Conservation (phyloP, 2,797 vertebrate genomes). For the Manis crassicaudata region DNA sequence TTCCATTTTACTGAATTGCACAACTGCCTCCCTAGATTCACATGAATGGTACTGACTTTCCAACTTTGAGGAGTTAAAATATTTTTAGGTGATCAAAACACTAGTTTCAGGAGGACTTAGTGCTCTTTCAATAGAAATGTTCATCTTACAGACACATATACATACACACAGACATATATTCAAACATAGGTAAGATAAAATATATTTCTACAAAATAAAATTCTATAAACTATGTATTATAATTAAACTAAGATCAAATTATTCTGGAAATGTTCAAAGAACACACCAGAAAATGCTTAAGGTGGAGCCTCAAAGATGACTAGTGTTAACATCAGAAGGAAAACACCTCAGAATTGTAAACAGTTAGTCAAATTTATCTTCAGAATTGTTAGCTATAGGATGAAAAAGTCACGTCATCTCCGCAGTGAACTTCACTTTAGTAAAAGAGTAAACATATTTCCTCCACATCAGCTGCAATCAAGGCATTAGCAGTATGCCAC, state of each 20-base stretch:
- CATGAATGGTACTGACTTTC: neutral
- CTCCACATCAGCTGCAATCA: slow-evolving; percentile 78
- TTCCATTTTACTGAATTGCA: neutral
- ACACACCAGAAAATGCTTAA: slow-evolving; percentile 58
- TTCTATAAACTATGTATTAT: slow-evolving; percentile 35
- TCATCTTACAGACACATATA: neutral
- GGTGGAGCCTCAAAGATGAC: slow-evolving; percentile 30
- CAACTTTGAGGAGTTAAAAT: slow-evolving; percentile 32
- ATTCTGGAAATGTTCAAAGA: slow-evolving; percentile 49
- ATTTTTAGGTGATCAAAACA: slow-evolving; percentile 6
- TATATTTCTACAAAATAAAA: slow-evolving; percentile 41
- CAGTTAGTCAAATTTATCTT: slow-evolving; percentile 80
- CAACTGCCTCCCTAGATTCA: neutral
- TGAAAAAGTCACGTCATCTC: slow-evolving; percentile 82
- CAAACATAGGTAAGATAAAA: slow-evolving; percentile 25
- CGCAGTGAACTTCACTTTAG: slow-evolving; percentile 78
- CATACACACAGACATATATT: neutral
- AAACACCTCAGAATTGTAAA: slow-evolving; percentile 78
- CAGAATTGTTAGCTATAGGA: slow-evolving; percentile 81
- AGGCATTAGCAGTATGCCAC: slow-evolving; percentile 80
- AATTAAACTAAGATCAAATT: slow-evolving; percentile 29
- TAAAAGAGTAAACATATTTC: slow-evolving; percentile 85
- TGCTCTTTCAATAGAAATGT: neutral
- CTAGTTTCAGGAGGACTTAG: neutral
- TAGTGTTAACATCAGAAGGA: slow-evolving; percentile 60